Base-by-base conservation (phyloP, 2,888 invertebrate genomes). In the Parnassius orleans region DNA sequence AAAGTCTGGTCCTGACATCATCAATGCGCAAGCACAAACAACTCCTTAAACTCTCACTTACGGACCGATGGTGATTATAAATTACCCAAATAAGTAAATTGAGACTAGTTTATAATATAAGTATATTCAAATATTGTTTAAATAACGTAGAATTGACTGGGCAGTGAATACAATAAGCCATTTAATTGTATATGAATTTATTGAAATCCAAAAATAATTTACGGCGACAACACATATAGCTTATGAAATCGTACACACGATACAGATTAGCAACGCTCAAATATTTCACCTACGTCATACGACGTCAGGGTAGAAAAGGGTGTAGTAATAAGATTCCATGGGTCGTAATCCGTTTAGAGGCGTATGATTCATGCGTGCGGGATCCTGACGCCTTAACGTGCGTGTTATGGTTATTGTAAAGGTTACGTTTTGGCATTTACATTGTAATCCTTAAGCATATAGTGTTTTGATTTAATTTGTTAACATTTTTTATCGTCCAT, bases 351-450 rank as follows among this genome's bases (percentile, higher is more conserved):
- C 69, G 73, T 78, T 91, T 91, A 90, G 69, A 56, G 67, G 76
- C 66, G 75, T 86, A 90, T 91, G 90, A 91, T 90, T 90, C 88
- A 90, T 90, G 86, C 72, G 78, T 70, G 73, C 65, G 65, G 65
- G 61, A 64, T 44, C 53, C 61, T 11, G 15, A 44, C 19, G 51
- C 60, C 57, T 61, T 66, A 46, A 58, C 62, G 50, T 33, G 55
- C 48, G 61, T 50, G 62, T 56, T 62, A 64, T 65, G 68, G 61
- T 68, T 67, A 60, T 56, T 68, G 69, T 66, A 64, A 19, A 58
- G 50, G 42, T 47, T 15, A 60, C 33, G 42, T 10, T 33, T 41
- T 41, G n/a, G 56, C 19, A 42, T 63, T 60, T 47, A 43, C 10
- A 33, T 52, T 52, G 48, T 53, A 47, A 33, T 33, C 7, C 14